Evolutionary conservation across 53 echinoderm and acorn worm genomes (phyloP).

Genomic region (Stichopus horrens): DNA sequence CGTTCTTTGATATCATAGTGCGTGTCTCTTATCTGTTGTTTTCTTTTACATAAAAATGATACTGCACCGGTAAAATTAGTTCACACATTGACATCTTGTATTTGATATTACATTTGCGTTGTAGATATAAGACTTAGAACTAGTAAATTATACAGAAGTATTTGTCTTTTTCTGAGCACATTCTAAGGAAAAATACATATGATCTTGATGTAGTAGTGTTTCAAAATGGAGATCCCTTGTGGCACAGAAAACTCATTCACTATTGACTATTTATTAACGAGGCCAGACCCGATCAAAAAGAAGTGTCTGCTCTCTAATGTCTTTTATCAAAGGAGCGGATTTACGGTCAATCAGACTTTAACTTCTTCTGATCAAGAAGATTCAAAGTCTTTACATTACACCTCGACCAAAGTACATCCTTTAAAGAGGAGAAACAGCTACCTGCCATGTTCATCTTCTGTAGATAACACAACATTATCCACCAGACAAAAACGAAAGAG

Average conservation of each 20-base stretch:
- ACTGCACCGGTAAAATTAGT: too few species aligned
- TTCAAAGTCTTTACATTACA: neutral
- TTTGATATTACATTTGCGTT: too few species aligned
- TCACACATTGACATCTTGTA: too few species aligned
- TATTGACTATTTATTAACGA: constrained; percentile 9
- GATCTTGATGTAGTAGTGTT: neutral
- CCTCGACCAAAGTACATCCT: neutral
- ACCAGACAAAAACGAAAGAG: neutral
- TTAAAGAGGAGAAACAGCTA: neutral
- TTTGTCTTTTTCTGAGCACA: neutral
- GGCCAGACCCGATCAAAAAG: constrained; percentile 2
- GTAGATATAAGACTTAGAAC: too few species aligned
- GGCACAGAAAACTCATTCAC: neutral
- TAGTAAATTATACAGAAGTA: too few species aligned
- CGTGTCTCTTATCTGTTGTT: too few species aligned
- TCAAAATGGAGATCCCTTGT: neutral
- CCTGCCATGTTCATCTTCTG: neutral
- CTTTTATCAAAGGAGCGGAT: neutral
- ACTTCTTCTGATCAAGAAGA: neutral
- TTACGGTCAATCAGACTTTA: neutral
- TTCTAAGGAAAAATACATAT: neutral
- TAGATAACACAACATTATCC: neutral
- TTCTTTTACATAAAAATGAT: too few species aligned
- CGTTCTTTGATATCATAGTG: too few species aligned
- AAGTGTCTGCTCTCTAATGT: neutral